These are phyloP conservation scores for Ctenodactylus gundi DNA, from an alignment of 2,113 vertebrate species.

Conservation along the genomic window DNA sequence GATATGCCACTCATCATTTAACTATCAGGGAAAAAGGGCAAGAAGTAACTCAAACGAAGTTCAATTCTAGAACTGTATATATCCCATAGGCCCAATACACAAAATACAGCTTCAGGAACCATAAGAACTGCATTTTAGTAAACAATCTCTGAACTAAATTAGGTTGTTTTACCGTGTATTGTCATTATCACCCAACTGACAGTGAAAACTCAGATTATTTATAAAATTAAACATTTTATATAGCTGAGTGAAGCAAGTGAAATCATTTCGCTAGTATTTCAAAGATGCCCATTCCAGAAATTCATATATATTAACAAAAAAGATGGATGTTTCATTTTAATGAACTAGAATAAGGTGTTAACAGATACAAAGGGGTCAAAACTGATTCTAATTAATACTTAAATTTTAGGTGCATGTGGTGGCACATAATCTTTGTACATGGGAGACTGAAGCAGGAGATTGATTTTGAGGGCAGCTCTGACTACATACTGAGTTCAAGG, in stretches of 20 bases:
- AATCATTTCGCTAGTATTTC: neutral
- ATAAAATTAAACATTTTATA: conserved; percentile 25
- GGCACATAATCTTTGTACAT: neutral
- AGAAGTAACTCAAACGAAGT: neutral
- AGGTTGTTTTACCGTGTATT: neutral
- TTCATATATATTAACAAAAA: conserved; percentile 25
- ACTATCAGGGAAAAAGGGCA: neutral
- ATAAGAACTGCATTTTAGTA: neutral
- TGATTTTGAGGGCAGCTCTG: neutral
- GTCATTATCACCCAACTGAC: neutral
- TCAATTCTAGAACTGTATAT: conserved; percentile 1
- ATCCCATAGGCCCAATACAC: neutral
- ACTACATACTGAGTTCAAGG: neutral
- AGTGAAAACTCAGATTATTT: conserved; percentile 1
- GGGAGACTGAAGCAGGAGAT: neutral
- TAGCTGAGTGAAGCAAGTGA: neutral
- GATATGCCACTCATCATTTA: neutral
- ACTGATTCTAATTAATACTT: conserved; percentile 20
- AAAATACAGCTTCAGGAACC: neutral
- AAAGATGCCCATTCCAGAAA: conserved; percentile 21
- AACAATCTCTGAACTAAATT: too few relatives aligned
- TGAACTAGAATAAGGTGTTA: neutral
- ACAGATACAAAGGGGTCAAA: neutral
- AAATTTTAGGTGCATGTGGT: neutral
- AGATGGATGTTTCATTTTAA: conserved; percentile 29